A percentile compares a stretch with the other conserved stretches of the same genome.
Conservation (phyloP, 2,888 invertebrate genomes). For the Catocala fraxini region DNA sequence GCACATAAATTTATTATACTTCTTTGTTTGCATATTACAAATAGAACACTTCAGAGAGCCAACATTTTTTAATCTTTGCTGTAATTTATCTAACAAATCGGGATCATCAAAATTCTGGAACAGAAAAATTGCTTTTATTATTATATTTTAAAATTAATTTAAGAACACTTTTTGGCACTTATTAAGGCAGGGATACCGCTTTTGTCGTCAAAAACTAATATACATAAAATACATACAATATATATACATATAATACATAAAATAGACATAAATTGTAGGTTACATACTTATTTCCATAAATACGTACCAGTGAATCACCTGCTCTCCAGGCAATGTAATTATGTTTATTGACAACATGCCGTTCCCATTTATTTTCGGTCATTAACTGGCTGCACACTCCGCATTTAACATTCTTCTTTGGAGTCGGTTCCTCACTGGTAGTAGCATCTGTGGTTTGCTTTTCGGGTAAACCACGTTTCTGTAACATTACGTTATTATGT, state of each 20-base stretch:
- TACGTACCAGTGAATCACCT: constrained; percentile 61
- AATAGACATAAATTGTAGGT: too few species aligned
- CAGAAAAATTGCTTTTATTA: background rate
- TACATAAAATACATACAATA: too few species aligned
- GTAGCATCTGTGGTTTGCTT: background rate
- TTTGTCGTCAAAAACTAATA: too few species aligned
- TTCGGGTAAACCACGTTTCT: constrained; percentile 37
- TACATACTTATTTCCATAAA: background rate
- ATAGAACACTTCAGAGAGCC: constrained; percentile 58
- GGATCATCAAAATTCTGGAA: constrained; percentile 60
- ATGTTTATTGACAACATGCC: constrained; percentile 59
- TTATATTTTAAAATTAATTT: too few species aligned
- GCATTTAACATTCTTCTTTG: constrained; percentile 58
- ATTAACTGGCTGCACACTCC: constrained; percentile 57
- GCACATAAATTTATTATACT: constrained; percentile 49
- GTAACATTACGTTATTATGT: constrained; percentile 4
- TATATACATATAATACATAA: too few species aligned
- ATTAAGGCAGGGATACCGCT: too few species aligned
- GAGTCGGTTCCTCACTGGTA: constrained; percentile 19
- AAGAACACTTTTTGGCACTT: too few species aligned
- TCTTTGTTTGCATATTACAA: constrained; percentile 52
- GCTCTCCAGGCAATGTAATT: constrained; percentile 61
- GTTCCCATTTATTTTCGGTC: constrained; percentile 57
- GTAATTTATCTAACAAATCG: constrained; percentile 51
- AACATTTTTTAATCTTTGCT: constrained; percentile 42